A percentile compares a stretch with the other conserved stretches of the same genome.
phyloP scores from a whole-genome alignment of 2,113 vertebrate species.

The Brachyhypopomus occidentalis region DNA sequence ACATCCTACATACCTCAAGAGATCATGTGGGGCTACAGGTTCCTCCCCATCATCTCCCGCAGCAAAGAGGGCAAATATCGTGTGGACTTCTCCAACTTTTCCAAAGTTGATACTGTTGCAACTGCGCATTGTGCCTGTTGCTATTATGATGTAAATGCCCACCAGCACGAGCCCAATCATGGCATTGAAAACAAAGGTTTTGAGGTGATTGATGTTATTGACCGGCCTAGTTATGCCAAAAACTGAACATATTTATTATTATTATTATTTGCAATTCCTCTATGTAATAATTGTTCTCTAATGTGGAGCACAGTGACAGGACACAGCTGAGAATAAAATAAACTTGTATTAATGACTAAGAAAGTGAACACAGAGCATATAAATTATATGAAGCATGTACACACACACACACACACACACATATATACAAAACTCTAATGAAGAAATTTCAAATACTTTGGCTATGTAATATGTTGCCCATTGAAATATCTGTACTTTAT shows the following conservation, averaged over 20 bases:
- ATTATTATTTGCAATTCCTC: too few relatives aligned
- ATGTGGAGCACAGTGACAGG: too few relatives aligned
- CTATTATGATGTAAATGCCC: slow-evolving; percentile 87
- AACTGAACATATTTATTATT: neutral
- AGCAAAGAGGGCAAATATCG: slow-evolving; percentile 93
- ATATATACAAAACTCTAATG: too few relatives aligned
- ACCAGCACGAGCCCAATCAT: slow-evolving; percentile 66
- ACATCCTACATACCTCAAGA: slow-evolving; percentile 92
- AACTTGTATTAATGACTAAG: too few relatives aligned
- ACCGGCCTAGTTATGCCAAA: neutral
- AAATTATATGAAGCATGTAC: too few relatives aligned
- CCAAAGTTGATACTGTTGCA: slow-evolving; percentile 86
- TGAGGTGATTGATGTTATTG: slow-evolving; percentile 17
- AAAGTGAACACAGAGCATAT: too few relatives aligned
- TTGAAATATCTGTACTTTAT: too few relatives aligned
- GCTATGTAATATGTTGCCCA: neutral
- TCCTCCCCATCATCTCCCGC: slow-evolving; percentile 85
- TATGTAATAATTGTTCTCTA: too few relatives aligned
- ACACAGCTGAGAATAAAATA: too few relatives aligned
- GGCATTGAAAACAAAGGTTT: slow-evolving; percentile 51
- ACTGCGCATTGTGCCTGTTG: slow-evolving; percentile 90
- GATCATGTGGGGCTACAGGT: slow-evolving; percentile 95
- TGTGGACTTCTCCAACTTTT: slow-evolving; percentile 96
- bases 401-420: too few relatives aligned
- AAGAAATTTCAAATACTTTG: too few relatives aligned